These are phyloP conservation scores for Formicarius rufipectus DNA, from an alignment of 2,113 vertebrate species.

Conservation along the genomic window DNA sequence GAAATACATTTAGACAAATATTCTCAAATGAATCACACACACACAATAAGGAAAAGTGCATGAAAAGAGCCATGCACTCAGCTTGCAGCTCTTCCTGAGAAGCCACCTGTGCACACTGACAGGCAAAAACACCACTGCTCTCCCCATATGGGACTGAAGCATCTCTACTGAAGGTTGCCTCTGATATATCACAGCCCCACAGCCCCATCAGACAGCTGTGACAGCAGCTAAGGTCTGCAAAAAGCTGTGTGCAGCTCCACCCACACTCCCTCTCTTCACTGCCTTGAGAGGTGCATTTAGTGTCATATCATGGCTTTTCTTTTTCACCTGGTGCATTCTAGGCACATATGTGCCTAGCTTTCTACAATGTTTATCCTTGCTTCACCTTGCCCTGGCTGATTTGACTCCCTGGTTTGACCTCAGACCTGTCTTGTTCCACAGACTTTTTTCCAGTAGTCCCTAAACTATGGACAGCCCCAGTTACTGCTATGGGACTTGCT, in stretches of 20 bases:
- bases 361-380: not conserved
- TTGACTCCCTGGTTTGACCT: not conserved
- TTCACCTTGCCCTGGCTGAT: not conserved
- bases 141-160: rapidly evolving
- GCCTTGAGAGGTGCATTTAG: not conserved
- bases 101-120: not conserved
- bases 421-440: not conserved
- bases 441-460: not conserved
- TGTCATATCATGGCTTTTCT: not conserved
- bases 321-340: not conserved
- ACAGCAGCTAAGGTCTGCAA: not conserved
- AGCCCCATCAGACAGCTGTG: not conserved
- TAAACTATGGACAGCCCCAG: not conserved
- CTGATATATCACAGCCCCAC: not conserved
- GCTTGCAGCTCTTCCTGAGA: not conserved
- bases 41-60: not conserved
- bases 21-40: not conserved
- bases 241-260: not conserved
- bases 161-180: rapidly evolving
- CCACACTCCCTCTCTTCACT: not conserved
- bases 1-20: not conserved
- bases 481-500: not conserved
- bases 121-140: not conserved
- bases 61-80: not conserved
- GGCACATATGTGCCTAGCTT: rapidly evolving